Evolutionary conservation across 1,140 invertebrate species (phyloP).

Genomic region (Proctacanthus coquilletti): DNA sequence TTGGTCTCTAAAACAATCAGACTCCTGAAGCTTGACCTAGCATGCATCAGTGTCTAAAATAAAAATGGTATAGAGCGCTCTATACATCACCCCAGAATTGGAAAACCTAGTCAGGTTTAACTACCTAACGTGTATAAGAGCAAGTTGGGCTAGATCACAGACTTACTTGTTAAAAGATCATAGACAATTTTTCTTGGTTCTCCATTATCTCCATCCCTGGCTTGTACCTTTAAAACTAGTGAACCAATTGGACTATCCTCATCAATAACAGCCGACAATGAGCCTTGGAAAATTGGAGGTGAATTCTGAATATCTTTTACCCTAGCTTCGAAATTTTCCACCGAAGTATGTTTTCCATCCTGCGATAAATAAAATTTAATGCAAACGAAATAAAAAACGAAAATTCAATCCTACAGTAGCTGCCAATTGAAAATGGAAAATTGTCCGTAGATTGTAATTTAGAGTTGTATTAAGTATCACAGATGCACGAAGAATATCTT

Average conservation of each 20-base stretch:
- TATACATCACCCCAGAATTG: too few relatives aligned
- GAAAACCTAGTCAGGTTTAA: too few relatives aligned
- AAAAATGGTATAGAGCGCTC: too few relatives aligned
- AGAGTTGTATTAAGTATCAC: constrained; percentile 47
- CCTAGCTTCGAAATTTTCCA: constrained; percentile 55
- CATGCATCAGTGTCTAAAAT: too few relatives aligned
- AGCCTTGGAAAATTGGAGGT: constrained; percentile 65
- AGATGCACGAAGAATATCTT: constrained; percentile 44
- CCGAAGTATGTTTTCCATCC: constrained; percentile 63
- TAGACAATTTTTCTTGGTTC: constrained; percentile 61
- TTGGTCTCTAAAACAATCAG: background rate
- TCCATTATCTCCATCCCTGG: constrained; percentile 67
- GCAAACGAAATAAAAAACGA: background rate
- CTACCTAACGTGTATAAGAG: too few relatives aligned
- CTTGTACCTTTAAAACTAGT: constrained; percentile 59
- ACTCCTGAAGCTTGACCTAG: background rate
- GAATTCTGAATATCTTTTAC: constrained; percentile 70
- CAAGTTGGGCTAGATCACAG: too few relatives aligned
- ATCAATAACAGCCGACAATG: constrained; percentile 59
- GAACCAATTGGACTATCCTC: constrained; percentile 78
- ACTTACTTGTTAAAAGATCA: constrained; percentile 66
- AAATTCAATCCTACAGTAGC: constrained; percentile 43
- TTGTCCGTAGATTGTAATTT: constrained; percentile 55
- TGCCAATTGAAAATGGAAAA: constrained; percentile 52
- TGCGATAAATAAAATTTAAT: constrained; percentile 22